These are phyloP conservation scores for Deroplatys truncata DNA, from an alignment of 2,888 invertebrate species.

Conservation along the genomic window DNA sequence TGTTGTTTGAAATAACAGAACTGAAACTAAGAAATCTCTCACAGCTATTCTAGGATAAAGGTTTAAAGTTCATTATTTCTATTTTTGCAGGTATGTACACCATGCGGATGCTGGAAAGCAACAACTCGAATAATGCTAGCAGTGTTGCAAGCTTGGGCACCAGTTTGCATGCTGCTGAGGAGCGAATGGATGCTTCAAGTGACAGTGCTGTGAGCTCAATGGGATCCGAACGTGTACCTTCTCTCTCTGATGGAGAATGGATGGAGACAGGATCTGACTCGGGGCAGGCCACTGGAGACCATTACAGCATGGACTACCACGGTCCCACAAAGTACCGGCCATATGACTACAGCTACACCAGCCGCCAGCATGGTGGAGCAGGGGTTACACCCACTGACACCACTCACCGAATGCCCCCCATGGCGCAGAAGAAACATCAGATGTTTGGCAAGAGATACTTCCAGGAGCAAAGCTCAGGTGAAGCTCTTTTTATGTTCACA, in stretches of 20 bases:
- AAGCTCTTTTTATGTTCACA: neutral
- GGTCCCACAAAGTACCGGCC: constrained; percentile 63
- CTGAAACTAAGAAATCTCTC: no score
- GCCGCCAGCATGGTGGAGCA: constrained; percentile 47
- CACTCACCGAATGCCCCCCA: constrained; percentile 47
- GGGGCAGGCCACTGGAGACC: constrained; percentile 58
- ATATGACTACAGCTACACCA: constrained; percentile 65
- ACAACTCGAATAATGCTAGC: constrained; percentile 32
- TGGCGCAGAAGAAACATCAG: constrained; percentile 87
- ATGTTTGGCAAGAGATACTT: constrained; percentile 87
- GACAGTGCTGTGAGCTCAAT: constrained; percentile 91
- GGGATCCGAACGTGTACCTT: constrained; percentile 86
- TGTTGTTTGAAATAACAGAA: no score
- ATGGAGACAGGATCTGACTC: constrained; percentile 84
- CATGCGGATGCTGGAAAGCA: constrained; percentile 76
- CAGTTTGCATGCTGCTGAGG: constrained; percentile 21
- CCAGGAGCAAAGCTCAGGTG: constrained; percentile 52
- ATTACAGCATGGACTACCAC: constrained; percentile 72
- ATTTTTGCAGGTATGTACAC: constrained; percentile 71
- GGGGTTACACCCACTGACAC: constrained; percentile 46
- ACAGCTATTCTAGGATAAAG: no score
- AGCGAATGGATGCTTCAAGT: constrained; percentile 70
- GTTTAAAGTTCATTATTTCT: no score
- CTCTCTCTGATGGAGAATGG: constrained; percentile 86
- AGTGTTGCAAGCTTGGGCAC: constrained; percentile 23